Evolutionary conservation across 1,140 invertebrate genomes (phyloP).

Genomic region (Drosophila takahashii): DNA sequence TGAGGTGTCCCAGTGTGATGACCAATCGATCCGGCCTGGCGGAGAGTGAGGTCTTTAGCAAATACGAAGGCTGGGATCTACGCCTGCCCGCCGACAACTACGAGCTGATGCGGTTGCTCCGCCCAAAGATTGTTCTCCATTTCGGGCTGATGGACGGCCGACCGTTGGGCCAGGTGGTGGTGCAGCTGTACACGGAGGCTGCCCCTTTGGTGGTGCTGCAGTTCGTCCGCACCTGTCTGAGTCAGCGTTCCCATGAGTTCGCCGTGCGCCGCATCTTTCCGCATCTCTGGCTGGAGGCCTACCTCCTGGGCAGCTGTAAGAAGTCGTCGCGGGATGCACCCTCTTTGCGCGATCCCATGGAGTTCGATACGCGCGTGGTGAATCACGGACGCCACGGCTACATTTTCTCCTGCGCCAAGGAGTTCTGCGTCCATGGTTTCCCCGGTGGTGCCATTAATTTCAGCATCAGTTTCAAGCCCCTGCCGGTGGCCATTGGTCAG

Average conservation of each 20-base stretch:
- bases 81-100: not conserved
- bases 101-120: constrained; percentile 25
- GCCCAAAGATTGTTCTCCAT: constrained; percentile 47
- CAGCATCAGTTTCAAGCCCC: constrained; percentile 59
- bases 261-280: constrained; percentile 47
- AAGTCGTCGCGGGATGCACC: not conserved
- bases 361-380: constrained; percentile 49
- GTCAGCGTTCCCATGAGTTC: constrained; percentile 28
- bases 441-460: constrained; percentile 51
- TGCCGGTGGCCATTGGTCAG: constrained; percentile 50
- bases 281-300: constrained; percentile 55
- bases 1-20: not conserved
- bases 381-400: constrained; percentile 28
- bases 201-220: constrained; percentile 58
- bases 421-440: constrained; percentile 50
- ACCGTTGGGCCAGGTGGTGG: constrained; percentile 46
- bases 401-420: constrained; percentile 48
- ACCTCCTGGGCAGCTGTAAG: constrained; percentile 19
- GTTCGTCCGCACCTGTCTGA: constrained; percentile 50
- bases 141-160: constrained; percentile 35
- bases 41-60: constrained; percentile 12
- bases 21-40: not conserved
- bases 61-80: constrained; percentile 27
- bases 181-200: constrained; percentile 62
- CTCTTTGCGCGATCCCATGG: constrained; percentile 25